Evolutionary conservation across 2,888 invertebrate genomes (phyloP), one percentile per base, ranked within the genome.

Genomic region (Tromatobia lineatoria): DNA sequence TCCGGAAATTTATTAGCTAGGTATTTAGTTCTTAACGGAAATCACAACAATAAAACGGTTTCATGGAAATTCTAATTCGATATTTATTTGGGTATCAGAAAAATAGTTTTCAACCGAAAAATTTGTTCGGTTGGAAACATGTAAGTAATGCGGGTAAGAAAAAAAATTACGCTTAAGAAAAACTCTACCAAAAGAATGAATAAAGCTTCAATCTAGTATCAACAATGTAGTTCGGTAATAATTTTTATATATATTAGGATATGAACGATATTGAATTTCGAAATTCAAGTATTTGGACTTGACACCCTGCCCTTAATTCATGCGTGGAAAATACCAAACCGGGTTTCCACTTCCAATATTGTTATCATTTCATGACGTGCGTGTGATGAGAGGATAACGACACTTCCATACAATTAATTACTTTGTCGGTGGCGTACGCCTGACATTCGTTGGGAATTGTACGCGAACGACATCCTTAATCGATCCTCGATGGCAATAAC

Each of bases 401-500:
- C 50, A 70, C 47, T 61, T 38, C 38, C 4, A 25, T 64, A 11
- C 66, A 84, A 78, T 74, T 73, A 81, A 84, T 81, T 81, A 84
- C 81, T 78, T 78, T 78, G 38, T 47, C 52, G 29, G 4, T 69
- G 23, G 59, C 11, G 50, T 69, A 42, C 6, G 57, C 38, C 42
- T 64, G 42, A 45, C 69, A 54, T 25, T 23, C n/a, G 69, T 69
- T 69, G 70, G 54, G 42, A 57, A 57, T 57, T 67, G 45, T 25
- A 45, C 15, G 52, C 42, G 25, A 42, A 59, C 76, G 75, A 83
- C 80, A 77, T 69, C 61, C 70, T 84, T 81, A 81, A 84, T 84
- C 84, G 84, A 84, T 84, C 74, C 78, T 75, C 77, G 47, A 77
- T 77, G 61, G 54, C 81, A 77, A 80, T 81, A 84, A 84, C 74